A percentile compares a stretch with the other conserved stretches of the same genome.
Evolutionary conservation across 2,888 invertebrate genomes (phyloP).

Genomic region (Philonicus albiceps): DNA sequence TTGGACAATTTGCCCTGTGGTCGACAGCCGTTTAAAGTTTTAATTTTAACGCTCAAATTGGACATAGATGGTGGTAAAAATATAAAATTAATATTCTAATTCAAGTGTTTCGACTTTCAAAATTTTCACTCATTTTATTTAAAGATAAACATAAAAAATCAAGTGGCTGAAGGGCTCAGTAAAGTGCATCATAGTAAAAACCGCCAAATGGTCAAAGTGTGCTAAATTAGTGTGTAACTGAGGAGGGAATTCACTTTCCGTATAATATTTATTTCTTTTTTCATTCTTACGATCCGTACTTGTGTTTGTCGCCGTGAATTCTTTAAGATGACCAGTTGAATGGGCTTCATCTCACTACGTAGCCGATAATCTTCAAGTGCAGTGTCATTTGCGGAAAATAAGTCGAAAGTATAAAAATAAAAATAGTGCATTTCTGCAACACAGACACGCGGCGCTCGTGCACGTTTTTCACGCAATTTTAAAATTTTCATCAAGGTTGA

Average conservation of each 20-base stretch:
- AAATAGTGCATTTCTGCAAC: not conserved
- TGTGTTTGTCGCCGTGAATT: not conserved
- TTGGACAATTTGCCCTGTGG: not conserved
- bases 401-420: not conserved
- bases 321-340: not conserved
- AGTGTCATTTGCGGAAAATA: conserved; percentile 4
- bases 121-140: not conserved
- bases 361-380: conserved; percentile 9
- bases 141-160: not conserved
- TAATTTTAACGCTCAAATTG: not conserved
- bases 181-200: not conserved
- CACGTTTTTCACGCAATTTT: not conserved
- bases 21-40: not conserved
- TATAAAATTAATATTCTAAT: not conserved
- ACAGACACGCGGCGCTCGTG: not conserved
- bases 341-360: not conserved
- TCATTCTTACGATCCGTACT: not conserved
- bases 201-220: not conserved
- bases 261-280: not conserved
- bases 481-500: not conserved
- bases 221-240: not conserved
- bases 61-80: not conserved
- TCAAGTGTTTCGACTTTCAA: not conserved
- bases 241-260: not conserved
- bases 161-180: not conserved